Conservation (phyloP, 2,113 vertebrate species). For the Triplophysa siluroides region DNA sequence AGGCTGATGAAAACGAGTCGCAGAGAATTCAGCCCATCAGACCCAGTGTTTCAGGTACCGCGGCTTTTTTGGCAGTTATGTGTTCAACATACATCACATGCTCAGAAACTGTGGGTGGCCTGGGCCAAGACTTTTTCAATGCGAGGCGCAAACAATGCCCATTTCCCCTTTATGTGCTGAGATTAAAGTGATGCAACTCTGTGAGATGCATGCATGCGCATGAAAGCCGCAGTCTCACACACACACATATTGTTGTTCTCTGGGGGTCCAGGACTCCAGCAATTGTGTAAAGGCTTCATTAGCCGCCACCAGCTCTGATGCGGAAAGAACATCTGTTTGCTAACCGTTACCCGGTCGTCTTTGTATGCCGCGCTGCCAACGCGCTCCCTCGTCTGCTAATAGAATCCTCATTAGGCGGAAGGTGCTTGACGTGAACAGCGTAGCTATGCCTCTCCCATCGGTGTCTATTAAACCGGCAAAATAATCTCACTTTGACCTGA, state of each 20-base stretch:
- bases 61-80: background rate
- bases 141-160: background rate
- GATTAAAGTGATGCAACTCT: slow-evolving; percentile 18
- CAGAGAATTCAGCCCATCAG: too few relatives aligned
- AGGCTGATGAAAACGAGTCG: too few relatives aligned
- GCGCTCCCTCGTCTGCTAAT: slow-evolving; percentile 75
- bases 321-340: slow-evolving; percentile 79
- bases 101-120: background rate
- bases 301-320: slow-evolving; percentile 68
- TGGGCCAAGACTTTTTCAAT: background rate
- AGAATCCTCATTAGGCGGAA: slow-evolving; percentile 76
- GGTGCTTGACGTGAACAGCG: slow-evolving; percentile 65
- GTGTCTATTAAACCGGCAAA: slow-evolving; percentile 66
- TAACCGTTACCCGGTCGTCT: slow-evolving; percentile 78
- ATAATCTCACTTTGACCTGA: slow-evolving; percentile 49
- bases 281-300: slow-evolving; percentile 77
- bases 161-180: background rate
- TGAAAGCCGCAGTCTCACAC: slow-evolving; percentile 40
- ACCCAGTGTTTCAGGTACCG: too few relatives aligned
- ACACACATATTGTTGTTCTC: slow-evolving; percentile 48
- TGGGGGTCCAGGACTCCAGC: slow-evolving; percentile 65
- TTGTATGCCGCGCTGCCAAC: slow-evolving; percentile 74
- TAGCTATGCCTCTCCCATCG: slow-evolving; percentile 64
- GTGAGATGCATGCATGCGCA: slow-evolving; percentile 47
- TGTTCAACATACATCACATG: background rate